Evolutionary conservation across 1,140 invertebrate genomes (phyloP), one percentile per base, ranked within the genome.

Genomic region (Reticulitermes speratus): DNA sequence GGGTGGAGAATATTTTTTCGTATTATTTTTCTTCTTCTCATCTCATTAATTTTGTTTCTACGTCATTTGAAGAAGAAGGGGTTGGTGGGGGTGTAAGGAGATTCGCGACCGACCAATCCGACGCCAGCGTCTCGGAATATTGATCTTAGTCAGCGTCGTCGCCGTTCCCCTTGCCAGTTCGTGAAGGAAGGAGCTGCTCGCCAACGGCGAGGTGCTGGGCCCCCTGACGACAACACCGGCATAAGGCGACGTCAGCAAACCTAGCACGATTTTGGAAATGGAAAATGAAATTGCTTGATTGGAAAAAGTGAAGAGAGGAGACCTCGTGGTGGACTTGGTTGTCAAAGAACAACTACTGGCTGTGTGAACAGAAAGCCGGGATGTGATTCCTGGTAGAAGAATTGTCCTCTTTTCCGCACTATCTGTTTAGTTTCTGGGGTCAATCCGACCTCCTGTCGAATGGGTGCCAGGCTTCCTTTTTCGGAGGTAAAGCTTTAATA

Each of bases 1-100:
- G 59, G 59, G 59, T 59, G 65, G 25, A 75, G n/a, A 30, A 75
- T 11, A 75, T 30, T 75, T 75, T 75, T 75, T 75, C 65, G 65
- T 30, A 30, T 75, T 75, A 75, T 75, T 75, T 75, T 75, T 75
- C 65, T 75, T 75, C 65, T 75, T 75, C 65, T 9, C 65, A 30
- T 75, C 65, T 75, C 65, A 75, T 75, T 75, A 75, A 75, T 75
- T 75, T 75, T 75, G 65, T 75, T 75, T 75, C 65, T 75, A 75
- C 65, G 65, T 75, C 65, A 75, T 75, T 75, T 75, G 65, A 75
- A 75, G 65, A 75, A 75, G 65, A 75, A 75, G 65, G 65, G 65
- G 65, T 30, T 75, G 65, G 25, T 75, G 65, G 65, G 65, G 65
- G 65, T 75, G 65, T 75, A 75, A 75, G 65, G 65, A 75, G 65